phyloP scores from a whole-genome alignment of 1,140 invertebrate genomes.

The Diuraphis noxia region DNA sequence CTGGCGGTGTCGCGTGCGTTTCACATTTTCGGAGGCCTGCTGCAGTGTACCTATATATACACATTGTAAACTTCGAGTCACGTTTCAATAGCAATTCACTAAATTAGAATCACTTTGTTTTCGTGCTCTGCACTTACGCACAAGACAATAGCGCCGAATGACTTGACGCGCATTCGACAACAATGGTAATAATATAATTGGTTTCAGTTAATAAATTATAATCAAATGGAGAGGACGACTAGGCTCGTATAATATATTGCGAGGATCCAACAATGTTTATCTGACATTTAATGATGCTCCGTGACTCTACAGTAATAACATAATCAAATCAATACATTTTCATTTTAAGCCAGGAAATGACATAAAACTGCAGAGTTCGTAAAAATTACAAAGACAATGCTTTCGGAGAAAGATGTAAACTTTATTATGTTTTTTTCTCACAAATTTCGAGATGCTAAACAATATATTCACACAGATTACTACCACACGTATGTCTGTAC shows the following conservation, averaged over 20 bases:
- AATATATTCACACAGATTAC: background rate
- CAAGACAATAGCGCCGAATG: background rate
- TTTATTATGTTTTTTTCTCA: background rate
- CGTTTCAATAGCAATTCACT: background rate
- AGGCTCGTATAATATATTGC: background rate
- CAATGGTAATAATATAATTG: constrained; percentile 10
- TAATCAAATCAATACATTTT: background rate
- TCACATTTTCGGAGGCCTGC: background rate
- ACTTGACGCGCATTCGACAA: background rate
- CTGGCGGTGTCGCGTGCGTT: background rate
- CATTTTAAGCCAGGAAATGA: background rate
- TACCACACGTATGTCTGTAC: background rate
- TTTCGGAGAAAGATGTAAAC: background rate
- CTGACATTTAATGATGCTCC: background rate
- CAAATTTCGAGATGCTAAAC: background rate
- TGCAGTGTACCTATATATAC: background rate
- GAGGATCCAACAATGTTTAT: background rate
- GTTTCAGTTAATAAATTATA: background rate
- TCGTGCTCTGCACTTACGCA: background rate
- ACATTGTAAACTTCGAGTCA: background rate
- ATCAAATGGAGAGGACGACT: background rate
- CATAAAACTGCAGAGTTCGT: background rate
- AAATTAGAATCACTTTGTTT: constrained; percentile 1
- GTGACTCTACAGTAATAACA: background rate
- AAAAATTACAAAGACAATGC: background rate